phyloP scores from a whole-genome alignment of 2,113 vertebrate species.

The Danio rerio region GRCz12tu NC_133194.1:47549001-47549500 shows the following conservation, averaged over 20 bases:
- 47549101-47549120: slow-evolving; percentile 6
- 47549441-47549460: no score
- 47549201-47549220: slow-evolving; percentile 49
- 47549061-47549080: not conserved
- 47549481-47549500: no score
- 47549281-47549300: slow-evolving; percentile 54
- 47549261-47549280: slow-evolving; percentile 33
- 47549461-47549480: no score
- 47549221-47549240: slow-evolving; percentile 32
- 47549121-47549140: slow-evolving; percentile 42
- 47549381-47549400: not conserved
- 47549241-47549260: slow-evolving; percentile 33
- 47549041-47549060: not conserved
- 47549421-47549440: no score
- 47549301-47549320: slow-evolving; percentile 47
- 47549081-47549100: no score
- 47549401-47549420: no score
- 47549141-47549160: slow-evolving; percentile 52
- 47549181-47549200: slow-evolving; percentile 45
- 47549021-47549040: not conserved
- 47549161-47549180: slow-evolving; percentile 41
- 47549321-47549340: slow-evolving; percentile 9
- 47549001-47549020: not conserved
- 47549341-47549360: slow-evolving; percentile 6
- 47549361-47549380: not conserved